phyloP scores from a whole-genome alignment of 1,140 invertebrate genomes.

The Epicauta chinensis region DNA sequence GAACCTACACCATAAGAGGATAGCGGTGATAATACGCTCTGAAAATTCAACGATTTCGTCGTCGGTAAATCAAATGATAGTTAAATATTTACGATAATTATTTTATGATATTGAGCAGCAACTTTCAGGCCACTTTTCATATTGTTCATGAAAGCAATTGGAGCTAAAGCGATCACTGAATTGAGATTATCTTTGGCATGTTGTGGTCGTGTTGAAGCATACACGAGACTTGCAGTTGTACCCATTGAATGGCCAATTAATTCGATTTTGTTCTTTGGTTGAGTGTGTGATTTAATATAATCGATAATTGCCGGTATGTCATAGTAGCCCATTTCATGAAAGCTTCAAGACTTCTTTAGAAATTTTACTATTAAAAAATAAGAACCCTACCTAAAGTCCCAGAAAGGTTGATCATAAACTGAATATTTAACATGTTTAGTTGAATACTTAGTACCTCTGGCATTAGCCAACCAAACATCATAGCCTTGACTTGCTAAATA shows the following conservation, averaged over 20 bases:
- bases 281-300: slow-evolving; percentile 41
- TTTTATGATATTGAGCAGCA: no score
- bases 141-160: neutral
- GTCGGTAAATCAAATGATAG: no score
- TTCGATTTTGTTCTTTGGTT: no score
- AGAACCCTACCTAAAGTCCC: slow-evolving; percentile 53
- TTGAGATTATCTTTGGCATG: neutral
- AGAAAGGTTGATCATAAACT: slow-evolving; percentile 41
- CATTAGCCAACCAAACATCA: slow-evolving; percentile 64
- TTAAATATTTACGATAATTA: no score
- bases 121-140: no score
- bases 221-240: neutral
- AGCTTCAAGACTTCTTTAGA: slow-evolving; percentile 26
- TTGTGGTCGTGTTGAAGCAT: neutral
- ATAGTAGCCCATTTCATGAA: slow-evolving; percentile 51
- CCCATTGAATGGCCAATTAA: slow-evolving; percentile 2
- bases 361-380: neutral
- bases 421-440: slow-evolving; percentile 38
- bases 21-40: no score
- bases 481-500: slow-evolving; percentile 47
- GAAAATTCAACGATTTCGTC: no score
- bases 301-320: slow-evolving; percentile 48
- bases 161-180: slow-evolving; percentile 1
- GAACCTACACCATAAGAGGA: no score
- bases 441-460: slow-evolving; percentile 56